A percentile compares a stretch with the other conserved stretches of the same genome.
phyloP scores from a whole-genome alignment of 2,113 vertebrate genomes.

The Hyperopisus bebe region DNA sequence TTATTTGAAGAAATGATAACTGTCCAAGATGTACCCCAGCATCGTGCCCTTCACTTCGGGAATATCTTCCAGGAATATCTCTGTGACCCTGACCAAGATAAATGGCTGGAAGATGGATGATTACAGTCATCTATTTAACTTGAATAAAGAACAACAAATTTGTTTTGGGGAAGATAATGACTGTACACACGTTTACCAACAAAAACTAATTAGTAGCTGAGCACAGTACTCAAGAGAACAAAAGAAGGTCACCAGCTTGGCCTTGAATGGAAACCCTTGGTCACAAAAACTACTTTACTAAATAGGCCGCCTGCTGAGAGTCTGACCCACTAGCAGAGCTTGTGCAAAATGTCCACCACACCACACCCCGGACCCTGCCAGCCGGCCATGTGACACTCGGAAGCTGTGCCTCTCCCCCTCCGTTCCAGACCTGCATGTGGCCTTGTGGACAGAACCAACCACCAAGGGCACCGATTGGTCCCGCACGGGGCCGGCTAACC shows the following conservation, averaged over 20 bases:
- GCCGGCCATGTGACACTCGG: not conserved
- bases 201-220: not conserved
- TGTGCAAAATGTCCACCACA: not conserved
- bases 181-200: not conserved
- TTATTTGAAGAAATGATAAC: not conserved
- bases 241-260: not conserved
- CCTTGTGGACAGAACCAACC: not conserved
- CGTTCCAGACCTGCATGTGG: not conserved
- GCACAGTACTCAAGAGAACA: not conserved
- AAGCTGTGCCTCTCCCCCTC: not conserved
- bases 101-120: not conserved
- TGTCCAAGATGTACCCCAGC: not conserved
- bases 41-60: not conserved
- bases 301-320: not conserved
- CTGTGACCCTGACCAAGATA: not conserved
- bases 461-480: not conserved
- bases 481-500: not conserved
- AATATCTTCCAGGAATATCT: not conserved
- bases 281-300: not conserved
- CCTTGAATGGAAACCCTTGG: not conserved
- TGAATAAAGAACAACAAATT: slow-evolving; percentile 4
- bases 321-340: not conserved
- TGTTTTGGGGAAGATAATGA: not conserved
- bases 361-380: not conserved
- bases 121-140: not conserved